Conservation (phyloP, 2,888 invertebrate genomes). For the Cylindroiulus punctatus region DNA sequence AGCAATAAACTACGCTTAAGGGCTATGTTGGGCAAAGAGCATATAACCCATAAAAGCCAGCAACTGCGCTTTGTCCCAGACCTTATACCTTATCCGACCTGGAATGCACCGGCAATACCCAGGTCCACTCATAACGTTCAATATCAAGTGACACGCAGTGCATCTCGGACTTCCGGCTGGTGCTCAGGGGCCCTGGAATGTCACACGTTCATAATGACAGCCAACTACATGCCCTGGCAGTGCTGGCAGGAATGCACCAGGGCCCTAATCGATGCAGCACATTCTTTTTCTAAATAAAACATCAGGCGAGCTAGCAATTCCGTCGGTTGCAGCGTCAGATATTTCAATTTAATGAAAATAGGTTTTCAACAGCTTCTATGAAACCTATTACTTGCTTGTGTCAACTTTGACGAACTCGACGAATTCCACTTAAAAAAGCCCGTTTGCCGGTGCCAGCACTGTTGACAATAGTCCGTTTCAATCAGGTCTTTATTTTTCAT, state of each 20-base stretch:
- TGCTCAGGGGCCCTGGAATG: background rate
- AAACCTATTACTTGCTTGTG: background rate
- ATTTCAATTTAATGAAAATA: slow-evolving; percentile 1
- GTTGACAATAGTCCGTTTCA: slow-evolving; percentile 1
- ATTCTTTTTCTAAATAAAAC: slow-evolving; percentile 1
- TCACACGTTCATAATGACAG: background rate
- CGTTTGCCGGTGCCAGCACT: background rate
- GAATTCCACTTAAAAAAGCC: background rate
- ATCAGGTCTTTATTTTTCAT: slow-evolving; percentile 1
- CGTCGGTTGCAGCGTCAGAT: background rate
- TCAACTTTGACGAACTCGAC: background rate
- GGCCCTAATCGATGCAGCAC: background rate
- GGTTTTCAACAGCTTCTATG: background rate
- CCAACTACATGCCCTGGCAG: background rate
- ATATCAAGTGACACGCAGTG: background rate
- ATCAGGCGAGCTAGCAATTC: background rate
- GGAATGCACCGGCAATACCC: too few species aligned
- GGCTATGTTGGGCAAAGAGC: too few species aligned
- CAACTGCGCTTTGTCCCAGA: too few species aligned
- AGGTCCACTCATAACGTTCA: background rate
- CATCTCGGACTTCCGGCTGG: background rate
- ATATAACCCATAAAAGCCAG: too few species aligned
- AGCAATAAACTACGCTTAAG: too few species aligned
- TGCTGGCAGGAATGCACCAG: background rate
- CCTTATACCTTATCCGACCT: too few species aligned